A percentile compares a stretch with the other conserved stretches of the same genome.
phyloP scores from a whole-genome alignment of 2,888 invertebrate genomes.

The Frankliniella intonsa region DNA sequence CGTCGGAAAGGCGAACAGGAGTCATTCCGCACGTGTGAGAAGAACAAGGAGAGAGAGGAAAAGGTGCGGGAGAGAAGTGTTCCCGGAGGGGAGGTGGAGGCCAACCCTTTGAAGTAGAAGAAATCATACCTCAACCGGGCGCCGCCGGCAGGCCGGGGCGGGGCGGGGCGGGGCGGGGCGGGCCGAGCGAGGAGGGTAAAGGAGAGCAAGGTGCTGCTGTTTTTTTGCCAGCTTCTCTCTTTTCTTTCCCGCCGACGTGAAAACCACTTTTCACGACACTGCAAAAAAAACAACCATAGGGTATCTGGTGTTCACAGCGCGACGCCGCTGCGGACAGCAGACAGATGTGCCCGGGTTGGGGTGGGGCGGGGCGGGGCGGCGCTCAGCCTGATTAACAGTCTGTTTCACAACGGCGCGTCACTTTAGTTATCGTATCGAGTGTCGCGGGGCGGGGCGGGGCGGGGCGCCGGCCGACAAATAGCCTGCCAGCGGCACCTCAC shows the following conservation, averaged over 20 bases:
- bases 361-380: neutral
- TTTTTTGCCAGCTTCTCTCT: too few relatives aligned
- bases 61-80: too few relatives aligned
- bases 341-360: too few relatives aligned
- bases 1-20: neutral
- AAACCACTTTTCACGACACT: too few relatives aligned
- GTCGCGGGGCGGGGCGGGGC: neutral
- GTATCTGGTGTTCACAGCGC: too few relatives aligned
- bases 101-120: neutral
- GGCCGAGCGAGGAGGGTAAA: too few relatives aligned
- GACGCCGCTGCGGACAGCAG: neutral
- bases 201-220: too few relatives aligned
- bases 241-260: too few relatives aligned
- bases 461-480: neutral
- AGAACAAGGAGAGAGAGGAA: too few relatives aligned
- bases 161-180: neutral
- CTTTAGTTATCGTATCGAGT: constrained; percentile 20
- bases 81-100: neutral
- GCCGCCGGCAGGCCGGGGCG: neutral
- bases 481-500: neutral
- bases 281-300: too few relatives aligned
- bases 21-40: neutral
- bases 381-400: neutral
- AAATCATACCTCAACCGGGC: neutral
- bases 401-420: constrained; percentile 9